Base-by-base conservation (phyloP, 2,888 invertebrate genomes). In the Andrena bicolor region DNA sequence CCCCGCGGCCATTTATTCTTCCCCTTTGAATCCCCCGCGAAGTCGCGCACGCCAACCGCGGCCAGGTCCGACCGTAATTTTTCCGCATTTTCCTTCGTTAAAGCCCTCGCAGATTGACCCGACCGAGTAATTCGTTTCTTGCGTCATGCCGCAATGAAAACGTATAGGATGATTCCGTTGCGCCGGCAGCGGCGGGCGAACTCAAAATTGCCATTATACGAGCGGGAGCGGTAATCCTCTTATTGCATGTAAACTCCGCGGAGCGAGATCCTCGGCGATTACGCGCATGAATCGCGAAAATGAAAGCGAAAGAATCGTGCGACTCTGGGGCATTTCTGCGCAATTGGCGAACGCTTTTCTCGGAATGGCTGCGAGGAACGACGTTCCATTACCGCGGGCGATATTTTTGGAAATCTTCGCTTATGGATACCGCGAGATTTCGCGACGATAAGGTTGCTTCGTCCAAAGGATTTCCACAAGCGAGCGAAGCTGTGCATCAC, bases 61-160 rank as follows among this genome's bases (percentile, higher is more conserved):
- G 13, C 23, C 13, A 48, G n/a, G 35, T 41, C 13, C 28, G 72
- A 35, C 69, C 63, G 68, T 72, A 74, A 83, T 78, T 82, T 78
- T 69, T 84, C 64, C 64, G 64, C 76, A 76, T 84, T 82, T 79
- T 58, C 76, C 56, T 65, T 72, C 76, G 69, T 81, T 83, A 81
- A 76, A 64, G 26, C 16, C 2, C n/a, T 51, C 49, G 56, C 51
- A 64, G 65, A 82, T 82, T 48, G 82, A 61, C 26, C 61, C 32
- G 49, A 13, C 32, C 68, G 30, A n/a, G 56, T 41, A 70, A 76
- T 83, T 70, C 70, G 61, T 76, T 71, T 28, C 30, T 23, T 3
- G 2, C 58, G 63, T 26, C 64, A 32, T 20, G 58, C 30, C n/a
- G 28, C 28, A 41, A 82, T 49, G 66, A 65, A 49, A 75, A 82